Percentiles rank a stretch among this genome's conserved stretches.
phyloP scores from a whole-genome alignment of 2,888 invertebrate species.

The Thecocarcelia acutangulata region DNA sequence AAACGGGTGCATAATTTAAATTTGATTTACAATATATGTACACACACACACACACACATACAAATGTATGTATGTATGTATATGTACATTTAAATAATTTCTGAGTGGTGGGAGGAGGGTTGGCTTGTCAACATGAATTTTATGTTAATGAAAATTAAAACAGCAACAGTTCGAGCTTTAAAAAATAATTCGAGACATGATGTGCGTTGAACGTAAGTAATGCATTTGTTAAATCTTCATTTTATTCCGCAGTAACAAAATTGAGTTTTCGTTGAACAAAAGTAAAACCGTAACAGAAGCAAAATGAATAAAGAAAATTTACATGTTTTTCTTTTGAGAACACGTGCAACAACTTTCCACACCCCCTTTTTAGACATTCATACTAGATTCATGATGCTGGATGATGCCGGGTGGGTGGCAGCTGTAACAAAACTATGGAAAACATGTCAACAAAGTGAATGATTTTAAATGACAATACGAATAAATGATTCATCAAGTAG shows the following conservation, averaged over 20 bases:
- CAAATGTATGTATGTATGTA: no score
- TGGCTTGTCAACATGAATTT: constrained; percentile 48
- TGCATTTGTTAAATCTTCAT: constrained; percentile 25
- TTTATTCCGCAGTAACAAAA: constrained; percentile 19
- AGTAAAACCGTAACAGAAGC: background rate
- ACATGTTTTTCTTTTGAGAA: constrained; percentile 37
- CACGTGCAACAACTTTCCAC: constrained; percentile 50
- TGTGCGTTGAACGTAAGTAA: no score
- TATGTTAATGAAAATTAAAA: constrained; percentile 32
- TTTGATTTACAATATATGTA: constrained; percentile 43
- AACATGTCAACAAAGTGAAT: constrained; percentile 25
- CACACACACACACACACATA: no score
- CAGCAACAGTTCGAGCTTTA: constrained; percentile 36
- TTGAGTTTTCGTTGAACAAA: constrained; percentile 39
- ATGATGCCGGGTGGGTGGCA: constrained; percentile 18
- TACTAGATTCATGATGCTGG: background rate
- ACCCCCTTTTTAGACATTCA: constrained; percentile 8
- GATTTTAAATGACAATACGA: background rate
- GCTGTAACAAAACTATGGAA: constrained; percentile 15
- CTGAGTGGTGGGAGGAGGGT: constrained; percentile 2
- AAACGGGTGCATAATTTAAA: constrained; percentile 45
- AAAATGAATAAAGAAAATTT: constrained; percentile 11
- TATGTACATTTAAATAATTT: no score
- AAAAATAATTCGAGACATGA: no score
- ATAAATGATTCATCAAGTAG: constrained; percentile 29